Evolutionary conservation across 2,888 invertebrate genomes (phyloP).

Genomic region (Cataglyphis livida): DNA sequence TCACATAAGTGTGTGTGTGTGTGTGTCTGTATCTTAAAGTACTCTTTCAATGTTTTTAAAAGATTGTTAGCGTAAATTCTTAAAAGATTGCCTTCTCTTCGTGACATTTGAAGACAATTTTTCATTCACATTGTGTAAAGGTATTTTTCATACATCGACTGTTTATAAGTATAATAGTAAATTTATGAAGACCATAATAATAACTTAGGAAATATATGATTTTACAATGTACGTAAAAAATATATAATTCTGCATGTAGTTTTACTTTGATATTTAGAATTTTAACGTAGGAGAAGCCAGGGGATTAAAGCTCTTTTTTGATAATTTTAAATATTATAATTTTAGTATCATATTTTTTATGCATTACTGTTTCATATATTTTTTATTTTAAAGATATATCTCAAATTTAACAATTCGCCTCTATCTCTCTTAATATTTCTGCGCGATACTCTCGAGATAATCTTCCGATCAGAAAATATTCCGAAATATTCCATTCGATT

Average conservation of each 20-base stretch:
- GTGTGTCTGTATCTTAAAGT: not conserved
- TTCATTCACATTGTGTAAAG: not conserved
- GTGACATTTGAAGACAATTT: not conserved
- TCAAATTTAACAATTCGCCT: not conserved
- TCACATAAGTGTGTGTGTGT: not conserved
- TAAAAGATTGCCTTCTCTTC: not conserved
- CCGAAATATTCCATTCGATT: not conserved
- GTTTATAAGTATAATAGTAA: too few species aligned
- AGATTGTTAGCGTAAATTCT: not conserved
- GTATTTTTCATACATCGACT: too few species aligned
- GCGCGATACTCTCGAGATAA: not conserved
- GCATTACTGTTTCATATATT: not conserved
- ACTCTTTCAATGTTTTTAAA: not conserved
- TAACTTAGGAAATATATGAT: not conserved
- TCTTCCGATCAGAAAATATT: not conserved
- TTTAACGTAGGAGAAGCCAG: not conserved
- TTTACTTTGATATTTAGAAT: not conserved
- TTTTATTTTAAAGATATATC: not conserved
- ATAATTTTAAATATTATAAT: not conserved
- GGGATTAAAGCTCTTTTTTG: not conserved
- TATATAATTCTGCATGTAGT: not conserved
- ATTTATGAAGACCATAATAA: not conserved
- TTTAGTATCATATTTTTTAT: not conserved
- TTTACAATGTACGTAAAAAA: not conserved
- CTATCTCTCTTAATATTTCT: not conserved